Base-by-base conservation (phyloP, 2,797 vertebrate genomes). In the Epinephelus awoara region DNA sequence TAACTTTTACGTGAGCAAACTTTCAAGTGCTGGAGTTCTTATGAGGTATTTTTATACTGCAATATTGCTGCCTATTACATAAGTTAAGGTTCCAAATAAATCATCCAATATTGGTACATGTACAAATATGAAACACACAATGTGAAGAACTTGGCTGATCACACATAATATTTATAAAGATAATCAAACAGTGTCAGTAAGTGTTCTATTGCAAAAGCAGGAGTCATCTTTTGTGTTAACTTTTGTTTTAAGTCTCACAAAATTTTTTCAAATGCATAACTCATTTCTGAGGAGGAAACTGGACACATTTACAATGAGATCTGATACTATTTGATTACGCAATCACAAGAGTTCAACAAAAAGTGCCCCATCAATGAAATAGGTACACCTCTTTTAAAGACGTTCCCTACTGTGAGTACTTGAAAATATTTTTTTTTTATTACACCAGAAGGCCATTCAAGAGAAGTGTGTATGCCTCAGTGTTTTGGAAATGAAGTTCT, bases 1-100 rank as follows among this genome's bases (percentile, higher is more conserved):
- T 61, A 64, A 69, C 46, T 25, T 73, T 44, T 29, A 50, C 7
- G 47, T 27, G 4, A 27, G 15, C 15, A 69, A 72, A 70, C 47
- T 46, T 59, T 58, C 1, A 66, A 55, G 12, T 51, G 15, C 8
- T 23, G 2, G 6, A 14, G 7, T 40, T 69, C 2, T 58, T 9
- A 11, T 19, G 1, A 9, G 42, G 2, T 55, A 63, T 40, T 61
- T 42, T 42, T 44, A 47, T 44, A 14, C 9, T 62, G 3, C 7
- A 49, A 67, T 67, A 59, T 42, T 40, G 7, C 5, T 18, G 15
- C 13, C 42, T 56, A 49, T 42, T 27, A 51, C 11, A 57, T 38
- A 38, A 3, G 9, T 59, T 9, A 46, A 47, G 14, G 23, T 49
- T 27, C 0, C 10, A 49, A 54, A 67, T 19, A 51, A 42, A 61